Evolutionary conservation across 2,888 invertebrate species (phyloP), one percentile per base, ranked within the genome.

Genomic region (Plusia festucae): DNA sequence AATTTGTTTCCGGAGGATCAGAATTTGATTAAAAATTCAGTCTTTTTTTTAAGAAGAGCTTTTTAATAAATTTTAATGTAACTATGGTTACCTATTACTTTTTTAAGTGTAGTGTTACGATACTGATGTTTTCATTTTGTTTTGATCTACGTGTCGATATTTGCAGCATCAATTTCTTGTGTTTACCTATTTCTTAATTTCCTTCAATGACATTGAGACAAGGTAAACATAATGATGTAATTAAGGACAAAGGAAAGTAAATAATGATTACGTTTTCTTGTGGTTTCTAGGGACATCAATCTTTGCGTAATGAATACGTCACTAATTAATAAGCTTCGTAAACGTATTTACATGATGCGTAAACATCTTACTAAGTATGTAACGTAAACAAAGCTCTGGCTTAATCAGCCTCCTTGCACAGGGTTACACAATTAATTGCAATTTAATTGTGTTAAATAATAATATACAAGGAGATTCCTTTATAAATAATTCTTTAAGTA

Each of bases 231-330:
- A 27, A 15, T 52, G 6, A 24, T 24, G 6, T 24, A 52, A 24
- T 7, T 52, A 52, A 15, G n/a, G 22, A n/a, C 22, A 24, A 6
- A 52, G 22, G 22, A 22, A 7, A 24, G 22, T 24, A 24, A 52
- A 24, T 15, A 15, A 0, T 34, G 20, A 5, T 3, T 8, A 27
- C 8, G 44, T 60, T 77, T 72, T 49, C 60, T 54, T 52, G 22
- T 54, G 65, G 71, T 58, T 70, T 76, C n/a, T 11, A 49, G 18
- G 20, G 11, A 5, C 18, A 2, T 46, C n/a, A 16, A 11, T 49
- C 16, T 49, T 49, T 18, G 20, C 46, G 46, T 49, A 49, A 49
- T 49, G 0, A 7, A 7, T 20, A 46, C 16, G 16, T 46, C 46
- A 49, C 3, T 20, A 20, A 49, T 49, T 16, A 49, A 16, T 20